phyloP scores from a whole-genome alignment of 2,888 invertebrate species.

The Caenorhabditis japonica region DNA sequence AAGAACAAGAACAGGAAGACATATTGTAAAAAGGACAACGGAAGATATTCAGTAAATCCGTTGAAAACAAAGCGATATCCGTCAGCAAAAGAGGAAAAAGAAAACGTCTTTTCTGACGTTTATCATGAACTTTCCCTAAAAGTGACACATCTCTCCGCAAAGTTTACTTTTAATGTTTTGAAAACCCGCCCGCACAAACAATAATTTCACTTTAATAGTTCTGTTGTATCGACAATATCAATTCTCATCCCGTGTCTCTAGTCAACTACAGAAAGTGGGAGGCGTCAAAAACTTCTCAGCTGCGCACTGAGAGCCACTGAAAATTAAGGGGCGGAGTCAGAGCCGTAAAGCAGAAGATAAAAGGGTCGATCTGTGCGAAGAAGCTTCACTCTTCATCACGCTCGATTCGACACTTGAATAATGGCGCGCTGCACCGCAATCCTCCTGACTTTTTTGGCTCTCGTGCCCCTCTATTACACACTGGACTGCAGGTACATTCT shows the following conservation, averaged over 20 bases:
- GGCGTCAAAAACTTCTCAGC: slow-evolving; percentile 24
- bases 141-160: slow-evolving; percentile 10
- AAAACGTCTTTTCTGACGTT: slow-evolving; percentile 7
- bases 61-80: slow-evolving; percentile 1
- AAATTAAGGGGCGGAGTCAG: slow-evolving; percentile 46
- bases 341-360: slow-evolving; percentile 41
- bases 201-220: slow-evolving; percentile 29
- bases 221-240: background rate
- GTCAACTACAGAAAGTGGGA: slow-evolving; percentile 26
- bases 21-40: background rate
- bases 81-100: background rate
- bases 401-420: slow-evolving; percentile 42
- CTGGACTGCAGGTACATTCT: slow-evolving; percentile 59
- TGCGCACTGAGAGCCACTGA: slow-evolving; percentile 13
- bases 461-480: slow-evolving; percentile 49
- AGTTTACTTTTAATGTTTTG: too few relatives aligned
- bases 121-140: background rate
- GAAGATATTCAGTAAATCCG: background rate
- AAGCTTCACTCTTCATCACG: slow-evolving; percentile 47
- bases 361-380: slow-evolving; percentile 18
- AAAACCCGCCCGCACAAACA: slow-evolving; percentile 22
- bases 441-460: slow-evolving; percentile 52
- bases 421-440: slow-evolving; percentile 51
- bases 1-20: slow-evolving; percentile 1
- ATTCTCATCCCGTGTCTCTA: background rate